phyloP scores from a whole-genome alignment of 2,888 invertebrate species.

The Pharmacophagus antenor region DNA sequence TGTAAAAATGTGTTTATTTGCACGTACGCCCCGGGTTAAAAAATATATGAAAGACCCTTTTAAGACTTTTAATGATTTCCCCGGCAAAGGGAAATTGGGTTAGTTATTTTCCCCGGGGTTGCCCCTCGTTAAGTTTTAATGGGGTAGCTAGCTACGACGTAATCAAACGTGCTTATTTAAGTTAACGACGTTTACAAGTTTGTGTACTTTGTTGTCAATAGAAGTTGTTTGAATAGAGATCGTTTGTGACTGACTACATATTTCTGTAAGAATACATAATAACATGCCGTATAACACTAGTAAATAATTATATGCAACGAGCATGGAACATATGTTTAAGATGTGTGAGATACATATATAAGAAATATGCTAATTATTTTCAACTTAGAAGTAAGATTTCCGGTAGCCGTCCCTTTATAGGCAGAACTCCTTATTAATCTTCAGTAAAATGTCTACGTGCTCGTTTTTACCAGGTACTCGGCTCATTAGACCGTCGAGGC shows the following conservation, averaged over 20 bases:
- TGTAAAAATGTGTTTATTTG: slow-evolving; percentile 82
- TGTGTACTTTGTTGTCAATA: slow-evolving; percentile 71
- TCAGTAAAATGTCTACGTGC: slow-evolving; percentile 74
- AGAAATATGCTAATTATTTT: slow-evolving; percentile 56
- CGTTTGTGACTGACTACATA: slow-evolving; percentile 38
- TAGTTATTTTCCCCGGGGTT: slow-evolving; percentile 80
- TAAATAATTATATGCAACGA: slow-evolving; percentile 7
- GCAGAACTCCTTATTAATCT: slow-evolving; percentile 76
- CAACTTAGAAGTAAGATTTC: slow-evolving; percentile 56
- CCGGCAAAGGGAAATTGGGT: slow-evolving; percentile 81
- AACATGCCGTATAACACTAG: slow-evolving; percentile 32
- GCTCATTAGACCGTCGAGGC: slow-evolving; percentile 79
- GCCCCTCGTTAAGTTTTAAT: slow-evolving; percentile 81
- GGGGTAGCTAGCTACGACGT: slow-evolving; percentile 79
- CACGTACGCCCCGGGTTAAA: slow-evolving; percentile 79
- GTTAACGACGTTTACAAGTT: slow-evolving; percentile 74
- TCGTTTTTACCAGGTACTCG: slow-evolving; percentile 77
- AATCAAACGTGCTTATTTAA: slow-evolving; percentile 81
- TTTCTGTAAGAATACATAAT: slow-evolving; percentile 31
- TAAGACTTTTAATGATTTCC: slow-evolving; percentile 81
- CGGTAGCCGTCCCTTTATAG: slow-evolving; percentile 57
- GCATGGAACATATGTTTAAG: slow-evolving; percentile 38
- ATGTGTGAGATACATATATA: slow-evolving; percentile 40
- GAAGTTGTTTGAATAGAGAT: slow-evolving; percentile 40
- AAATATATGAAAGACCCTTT: slow-evolving; percentile 79